phyloP scores from a whole-genome alignment of 2,797 vertebrate genomes.

The Chelidonichthys spinosus region DNA sequence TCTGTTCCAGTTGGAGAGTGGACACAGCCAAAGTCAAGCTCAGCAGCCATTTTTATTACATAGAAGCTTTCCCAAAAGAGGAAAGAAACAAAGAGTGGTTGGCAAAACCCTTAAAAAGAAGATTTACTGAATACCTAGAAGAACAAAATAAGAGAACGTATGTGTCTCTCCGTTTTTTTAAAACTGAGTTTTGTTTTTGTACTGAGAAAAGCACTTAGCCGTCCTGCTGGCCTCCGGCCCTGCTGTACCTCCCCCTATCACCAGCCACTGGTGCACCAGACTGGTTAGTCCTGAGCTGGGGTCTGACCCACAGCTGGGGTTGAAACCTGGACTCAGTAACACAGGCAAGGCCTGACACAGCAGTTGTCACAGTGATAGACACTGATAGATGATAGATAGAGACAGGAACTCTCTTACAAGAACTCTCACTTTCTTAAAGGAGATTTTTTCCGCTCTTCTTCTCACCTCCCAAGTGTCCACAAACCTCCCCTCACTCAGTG shows the following conservation, averaged over 20 bases:
- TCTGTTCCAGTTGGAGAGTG: conserved; percentile 86
- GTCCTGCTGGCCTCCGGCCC: conserved; percentile 96
- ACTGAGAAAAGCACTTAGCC: conserved; percentile 93
- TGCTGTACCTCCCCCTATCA: conserved; percentile 91
- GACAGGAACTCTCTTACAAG: conserved; percentile 83
- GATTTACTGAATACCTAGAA: conserved; percentile 82
- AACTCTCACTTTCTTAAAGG: conserved; percentile 83
- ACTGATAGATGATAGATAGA: conserved; percentile 82
- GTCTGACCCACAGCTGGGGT: conserved; percentile 80
- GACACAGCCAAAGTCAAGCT: conserved; percentile 87
- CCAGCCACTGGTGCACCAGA: conserved; percentile 89
- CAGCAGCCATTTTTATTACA: conserved; percentile 85
- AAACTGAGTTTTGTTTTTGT: conserved; percentile 83
- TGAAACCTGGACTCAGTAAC: conserved; percentile 78
- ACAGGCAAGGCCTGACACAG: conserved; percentile 82
- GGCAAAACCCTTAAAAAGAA: conserved; percentile 82
- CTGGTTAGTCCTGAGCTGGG: conserved; percentile 79
- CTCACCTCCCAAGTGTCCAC: conserved; percentile 94
- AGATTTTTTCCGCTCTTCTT: conserved; percentile 82
- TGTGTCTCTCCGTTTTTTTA: conserved; percentile 81
- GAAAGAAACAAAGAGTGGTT: conserved; percentile 84
- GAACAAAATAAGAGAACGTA: conserved; percentile 81
- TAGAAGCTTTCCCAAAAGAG: conserved; percentile 78
- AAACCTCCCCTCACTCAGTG: conserved; percentile 94
- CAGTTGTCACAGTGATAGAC: conserved; percentile 84